Percentiles rank a stretch among this genome's conserved stretches.
phyloP scores from a whole-genome alignment of 1,140 invertebrate species.

The Melipona quadrifasciata region DNA sequence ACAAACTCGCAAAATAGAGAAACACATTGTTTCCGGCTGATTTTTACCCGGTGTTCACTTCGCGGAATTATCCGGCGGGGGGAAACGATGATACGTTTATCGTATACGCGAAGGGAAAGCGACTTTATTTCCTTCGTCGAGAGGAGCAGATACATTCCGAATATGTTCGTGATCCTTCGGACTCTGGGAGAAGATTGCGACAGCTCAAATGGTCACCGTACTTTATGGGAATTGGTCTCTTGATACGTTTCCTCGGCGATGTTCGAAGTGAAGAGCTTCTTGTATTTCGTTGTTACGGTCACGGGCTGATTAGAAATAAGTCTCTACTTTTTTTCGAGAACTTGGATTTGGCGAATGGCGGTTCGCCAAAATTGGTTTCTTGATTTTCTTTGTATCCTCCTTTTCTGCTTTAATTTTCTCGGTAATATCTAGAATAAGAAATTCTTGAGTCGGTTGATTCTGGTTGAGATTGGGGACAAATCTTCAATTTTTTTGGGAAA shows the following conservation, averaged over 20 bases:
- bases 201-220: background rate
- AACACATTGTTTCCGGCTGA: conserved; percentile 21
- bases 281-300: too few relatives aligned
- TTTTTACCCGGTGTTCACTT: conserved; percentile 2
- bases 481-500: too few relatives aligned
- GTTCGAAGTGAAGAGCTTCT: background rate
- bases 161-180: background rate
- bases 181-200: background rate
- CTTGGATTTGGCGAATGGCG: background rate
- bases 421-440: too few relatives aligned
- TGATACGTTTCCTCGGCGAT: conserved; percentile 2
- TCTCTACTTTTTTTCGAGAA: background rate
- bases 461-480: too few relatives aligned
- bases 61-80: conserved; percentile 6
- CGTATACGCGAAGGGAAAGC: background rate
- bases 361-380: too few relatives aligned
- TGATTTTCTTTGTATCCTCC: too few relatives aligned
- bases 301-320: background rate
- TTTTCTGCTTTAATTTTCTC: too few relatives aligned
- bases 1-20: background rate
- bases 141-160: background rate
- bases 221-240: conserved; percentile 20
- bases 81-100: conserved; percentile 17
- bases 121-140: background rate
- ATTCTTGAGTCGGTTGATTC: too few relatives aligned